Evolutionary conservation across 2,113 vertebrate genomes (phyloP).

Genomic region (Plecturocebus donacophilus): DNA sequence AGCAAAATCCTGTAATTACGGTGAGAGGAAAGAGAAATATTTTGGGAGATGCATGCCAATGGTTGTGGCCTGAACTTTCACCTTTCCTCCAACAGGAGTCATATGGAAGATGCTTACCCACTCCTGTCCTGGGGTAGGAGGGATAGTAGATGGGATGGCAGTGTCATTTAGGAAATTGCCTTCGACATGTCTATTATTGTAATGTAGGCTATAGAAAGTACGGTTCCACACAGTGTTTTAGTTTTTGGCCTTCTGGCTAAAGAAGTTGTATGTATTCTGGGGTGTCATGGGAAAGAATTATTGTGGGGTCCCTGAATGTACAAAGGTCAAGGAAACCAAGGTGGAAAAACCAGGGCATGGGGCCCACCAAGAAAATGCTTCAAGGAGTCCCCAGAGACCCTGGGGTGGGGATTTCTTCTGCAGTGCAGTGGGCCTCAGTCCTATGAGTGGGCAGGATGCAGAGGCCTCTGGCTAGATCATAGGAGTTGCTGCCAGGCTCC

Average conservation of each 20-base stretch:
- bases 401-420: background rate
- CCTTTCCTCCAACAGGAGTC: background rate
- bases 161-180: background rate
- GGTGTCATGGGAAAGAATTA: background rate
- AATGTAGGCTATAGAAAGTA: background rate
- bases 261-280: background rate
- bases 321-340: slow-evolving; percentile 2
- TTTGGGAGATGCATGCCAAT: rapidly evolving
- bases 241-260: background rate
- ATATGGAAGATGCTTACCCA: rapidly evolving
- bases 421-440: rapidly evolving
- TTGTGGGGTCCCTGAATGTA: background rate
- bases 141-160: no score
- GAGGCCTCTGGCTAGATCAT: background rate
- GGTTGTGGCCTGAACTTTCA: background rate
- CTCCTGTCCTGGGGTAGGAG: background rate
- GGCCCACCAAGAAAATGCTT: background rate
- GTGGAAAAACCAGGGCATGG: background rate
- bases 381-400: background rate
- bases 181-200: background rate
- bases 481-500: background rate
- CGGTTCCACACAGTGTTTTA: background rate
- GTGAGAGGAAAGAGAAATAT: background rate
- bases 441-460: background rate
- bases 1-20: background rate